These are phyloP conservation scores for Jacana jacana DNA, from an alignment of 2,113 vertebrate species.

Conservation along the genomic window DNA sequence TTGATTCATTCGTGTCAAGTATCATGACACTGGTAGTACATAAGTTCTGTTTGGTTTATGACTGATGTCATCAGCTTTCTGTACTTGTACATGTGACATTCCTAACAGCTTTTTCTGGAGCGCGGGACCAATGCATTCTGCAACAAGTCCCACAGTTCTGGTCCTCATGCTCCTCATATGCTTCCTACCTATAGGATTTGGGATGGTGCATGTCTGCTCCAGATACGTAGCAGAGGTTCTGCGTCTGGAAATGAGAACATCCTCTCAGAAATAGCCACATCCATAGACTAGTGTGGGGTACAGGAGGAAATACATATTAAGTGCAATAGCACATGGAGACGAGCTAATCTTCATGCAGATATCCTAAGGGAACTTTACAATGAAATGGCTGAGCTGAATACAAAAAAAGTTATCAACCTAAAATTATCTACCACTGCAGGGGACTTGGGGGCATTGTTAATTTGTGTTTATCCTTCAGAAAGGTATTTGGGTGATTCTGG, in stretches of 20 bases:
- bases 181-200: background rate
- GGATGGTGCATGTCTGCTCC: background rate
- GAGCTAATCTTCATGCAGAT: background rate
- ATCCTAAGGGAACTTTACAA: background rate
- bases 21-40: background rate
- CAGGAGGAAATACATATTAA: background rate
- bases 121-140: background rate
- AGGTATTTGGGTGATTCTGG: background rate
- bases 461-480: constrained; percentile 1
- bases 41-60: background rate
- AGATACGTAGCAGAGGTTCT: background rate
- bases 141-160: background rate
- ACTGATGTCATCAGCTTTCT: background rate
- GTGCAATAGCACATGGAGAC: background rate
- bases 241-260: background rate
- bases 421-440: background rate
- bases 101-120: background rate
- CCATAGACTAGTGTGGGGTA: background rate
- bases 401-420: background rate
- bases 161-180: background rate
- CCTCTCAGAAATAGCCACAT: background rate
- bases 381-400: background rate
- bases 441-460: background rate
- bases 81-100: background rate
- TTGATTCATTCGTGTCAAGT: background rate